Percentiles rank a stretch among this genome's conserved stretches.
phyloP scores from a whole-genome alignment of 2,888 invertebrate genomes.

The Choreutis nemorana region DNA sequence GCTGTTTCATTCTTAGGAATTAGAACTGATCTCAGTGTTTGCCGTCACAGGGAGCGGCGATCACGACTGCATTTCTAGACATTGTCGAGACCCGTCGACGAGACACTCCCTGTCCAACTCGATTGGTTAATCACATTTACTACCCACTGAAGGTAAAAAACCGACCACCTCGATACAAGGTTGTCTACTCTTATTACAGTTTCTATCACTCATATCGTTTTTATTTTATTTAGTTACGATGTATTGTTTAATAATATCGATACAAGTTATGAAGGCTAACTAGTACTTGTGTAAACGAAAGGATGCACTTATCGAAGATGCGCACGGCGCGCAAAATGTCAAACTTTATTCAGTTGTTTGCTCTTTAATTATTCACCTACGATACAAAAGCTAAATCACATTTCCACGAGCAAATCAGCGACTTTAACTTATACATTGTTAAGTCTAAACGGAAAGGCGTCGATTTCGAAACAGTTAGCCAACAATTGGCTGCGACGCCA shows the following conservation, averaged over 20 bases:
- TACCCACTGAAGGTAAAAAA: slow-evolving; percentile 48
- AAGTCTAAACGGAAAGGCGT: too few relatives aligned
- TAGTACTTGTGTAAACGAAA: slow-evolving; percentile 36
- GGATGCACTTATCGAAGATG: slow-evolving; percentile 42
- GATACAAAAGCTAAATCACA: too few relatives aligned
- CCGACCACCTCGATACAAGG: slow-evolving; percentile 52
- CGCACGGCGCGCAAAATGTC: slow-evolving; percentile 45
- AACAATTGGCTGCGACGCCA: slow-evolving; percentile 18
- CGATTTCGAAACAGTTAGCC: slow-evolving; percentile 32
- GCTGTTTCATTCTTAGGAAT: slow-evolving; percentile 3
- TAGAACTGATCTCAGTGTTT: neutral
- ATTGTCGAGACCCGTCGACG: slow-evolving; percentile 30
- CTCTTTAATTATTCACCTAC: too few relatives aligned
- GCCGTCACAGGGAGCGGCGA: slow-evolving; percentile 11
- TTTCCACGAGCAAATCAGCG: too few relatives aligned
- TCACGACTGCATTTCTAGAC: slow-evolving; percentile 21
- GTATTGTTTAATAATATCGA: slow-evolving; percentile 24
- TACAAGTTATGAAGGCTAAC: slow-evolving; percentile 50
- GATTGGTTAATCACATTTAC: slow-evolving; percentile 45
- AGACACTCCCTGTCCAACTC: slow-evolving; percentile 26
- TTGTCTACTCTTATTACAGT: slow-evolving; percentile 33
- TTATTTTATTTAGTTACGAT: slow-evolving; percentile 31
- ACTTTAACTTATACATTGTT: too few relatives aligned
- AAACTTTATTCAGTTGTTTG: slow-evolving; percentile 25
- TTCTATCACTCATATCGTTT: slow-evolving; percentile 37